phyloP scores from a whole-genome alignment of 1,140 invertebrate species.

The Brachionus koreanus region DNA sequence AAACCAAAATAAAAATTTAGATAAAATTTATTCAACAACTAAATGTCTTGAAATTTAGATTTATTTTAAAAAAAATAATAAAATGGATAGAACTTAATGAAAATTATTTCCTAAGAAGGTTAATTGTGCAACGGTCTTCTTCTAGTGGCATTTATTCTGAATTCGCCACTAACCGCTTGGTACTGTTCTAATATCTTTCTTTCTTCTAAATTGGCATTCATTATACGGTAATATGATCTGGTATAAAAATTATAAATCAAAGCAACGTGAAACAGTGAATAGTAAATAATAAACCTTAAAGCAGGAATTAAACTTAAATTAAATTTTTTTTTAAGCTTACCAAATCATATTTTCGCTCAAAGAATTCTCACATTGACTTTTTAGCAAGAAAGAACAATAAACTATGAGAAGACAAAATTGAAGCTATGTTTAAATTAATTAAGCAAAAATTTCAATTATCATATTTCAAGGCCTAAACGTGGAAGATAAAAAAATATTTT shows the following conservation, averaged over 20 bases:
- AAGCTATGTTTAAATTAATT: background rate
- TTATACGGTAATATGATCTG: constrained; percentile 8
- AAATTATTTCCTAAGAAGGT: background rate
- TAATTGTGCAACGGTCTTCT: constrained; percentile 9
- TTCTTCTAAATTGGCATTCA: constrained; percentile 3
- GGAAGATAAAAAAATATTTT: background rate
- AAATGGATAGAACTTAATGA: background rate
- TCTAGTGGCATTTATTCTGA: background rate
- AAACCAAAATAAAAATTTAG: background rate
- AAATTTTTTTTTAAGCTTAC: background rate
- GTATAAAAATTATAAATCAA: constrained; percentile 37
- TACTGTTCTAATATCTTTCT: background rate
- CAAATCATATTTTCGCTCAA: constrained; percentile 31
- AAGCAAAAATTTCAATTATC: background rate
- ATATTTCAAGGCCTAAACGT: background rate
- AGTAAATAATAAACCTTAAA: constrained; percentile 5
- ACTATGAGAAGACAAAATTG: constrained; percentile 18
- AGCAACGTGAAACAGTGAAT: background rate
- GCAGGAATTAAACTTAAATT: background rate
- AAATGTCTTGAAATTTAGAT: background rate
- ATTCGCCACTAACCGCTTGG: background rate
- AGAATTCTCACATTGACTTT: background rate
- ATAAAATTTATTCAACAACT: background rate
- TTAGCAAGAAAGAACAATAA: background rate
- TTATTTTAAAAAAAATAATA: background rate